Evolutionary conservation across 2,797 vertebrate species (phyloP), one percentile per base, ranked within the genome.

Genomic region (Neosilurus mollespiculum): DNA sequence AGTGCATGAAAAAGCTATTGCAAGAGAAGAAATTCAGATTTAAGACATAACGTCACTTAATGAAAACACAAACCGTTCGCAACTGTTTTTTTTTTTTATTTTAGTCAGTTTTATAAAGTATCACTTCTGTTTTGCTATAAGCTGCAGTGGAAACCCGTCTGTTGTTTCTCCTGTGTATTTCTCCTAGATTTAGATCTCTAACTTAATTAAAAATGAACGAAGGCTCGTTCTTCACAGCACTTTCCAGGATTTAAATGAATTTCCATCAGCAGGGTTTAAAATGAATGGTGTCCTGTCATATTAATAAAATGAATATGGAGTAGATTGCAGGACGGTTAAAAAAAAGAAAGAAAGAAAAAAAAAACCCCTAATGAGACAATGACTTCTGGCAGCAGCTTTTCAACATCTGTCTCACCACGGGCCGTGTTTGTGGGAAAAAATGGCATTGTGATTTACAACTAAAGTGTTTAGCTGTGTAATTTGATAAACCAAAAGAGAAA

Each of bases 201-300:
- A 56, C 18, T 59, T 9, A 76, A 76, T 59, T 76, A 37, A 22
- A 22, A 34, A 34, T 22, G 18, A 34, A 34, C 16, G 18, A 59
- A 10, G 18, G 6, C 73, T 34, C 6, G 0, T 22, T 59, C 16
- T 30, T 76, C 30, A n/a, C 10, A 22, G 9, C 11, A 26, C 72
- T 75, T 58, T 75, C 16, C 24, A 20, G 34, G 54, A 58, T 37
- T 76, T 76, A 22, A 37, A 76, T 59, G 30, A 34, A 76, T 76
- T 76, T 76, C 18, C 12, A 76, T 59, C 56, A 59, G 26, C 54
- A 76, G 73, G 26, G 2, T 5, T 59, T 59, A 26, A 37, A 76
- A 59, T 37, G 16, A 59, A 59, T 37, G 54, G 18, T 10, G 5
- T 37, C 73, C 54, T 37, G 73, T 59, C 54, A 22, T 59, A 76